A percentile compares a stretch with the other conserved stretches of the same genome.
These are phyloP conservation scores for Baronia brevicornis DNA, from an alignment of 2,888 invertebrate species.

Conservation along the genomic window DNA sequence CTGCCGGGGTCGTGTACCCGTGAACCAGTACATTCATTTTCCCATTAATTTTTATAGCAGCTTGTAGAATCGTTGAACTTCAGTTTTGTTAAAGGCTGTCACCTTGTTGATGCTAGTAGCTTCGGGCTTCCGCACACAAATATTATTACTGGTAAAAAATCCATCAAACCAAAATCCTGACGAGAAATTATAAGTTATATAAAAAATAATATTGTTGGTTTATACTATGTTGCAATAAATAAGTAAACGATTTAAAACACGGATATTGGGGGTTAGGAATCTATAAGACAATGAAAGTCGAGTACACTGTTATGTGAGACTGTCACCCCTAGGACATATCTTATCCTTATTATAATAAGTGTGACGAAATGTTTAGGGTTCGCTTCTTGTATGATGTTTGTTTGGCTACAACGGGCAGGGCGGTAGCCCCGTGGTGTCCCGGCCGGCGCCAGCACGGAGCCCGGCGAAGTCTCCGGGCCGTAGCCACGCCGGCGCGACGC, in stretches of 20 bases:
- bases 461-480: conserved; percentile 29
- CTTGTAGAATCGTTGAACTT: conserved; percentile 24
- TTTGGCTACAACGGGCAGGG: conserved; percentile 1
- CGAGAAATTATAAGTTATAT: too few species aligned
- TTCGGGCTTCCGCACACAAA: conserved; percentile 26
- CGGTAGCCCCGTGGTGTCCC: conserved; percentile 4
- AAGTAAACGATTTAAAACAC: too few species aligned
- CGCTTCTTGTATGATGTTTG: too few species aligned
- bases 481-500: too few species aligned
- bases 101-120: conserved; percentile 27
- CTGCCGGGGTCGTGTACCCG: conserved; percentile 42
- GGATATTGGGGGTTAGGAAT: too few species aligned
- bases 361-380: too few species aligned
- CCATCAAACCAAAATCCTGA: conserved; percentile 21
- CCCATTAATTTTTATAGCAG: conserved; percentile 24
- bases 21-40: conserved; percentile 46
- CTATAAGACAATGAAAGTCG: too few species aligned
- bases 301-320: too few species aligned
- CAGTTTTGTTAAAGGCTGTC: conserved; percentile 29
- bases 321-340: too few species aligned
- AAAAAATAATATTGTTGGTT: too few species aligned
- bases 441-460: conserved; percentile 17
- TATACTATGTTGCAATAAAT: too few species aligned
- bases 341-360: too few species aligned
- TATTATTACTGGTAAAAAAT: conserved; percentile 21